Percentiles rank a stretch among this genome's conserved stretches.
phyloP scores from a whole-genome alignment of 2,888 invertebrate species.

The Digitonthophagus gazella region DNA sequence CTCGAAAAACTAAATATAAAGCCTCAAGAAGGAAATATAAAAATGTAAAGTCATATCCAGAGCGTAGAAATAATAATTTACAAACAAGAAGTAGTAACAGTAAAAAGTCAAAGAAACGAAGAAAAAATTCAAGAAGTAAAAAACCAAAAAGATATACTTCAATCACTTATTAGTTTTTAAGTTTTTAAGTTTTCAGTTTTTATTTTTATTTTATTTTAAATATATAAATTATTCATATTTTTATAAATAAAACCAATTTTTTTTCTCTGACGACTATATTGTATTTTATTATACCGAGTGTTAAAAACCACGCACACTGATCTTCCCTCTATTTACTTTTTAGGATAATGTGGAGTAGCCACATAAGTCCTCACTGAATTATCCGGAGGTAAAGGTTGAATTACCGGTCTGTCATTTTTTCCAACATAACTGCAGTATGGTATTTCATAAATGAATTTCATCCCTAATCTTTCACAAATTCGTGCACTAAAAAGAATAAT shows the following conservation, averaged over 20 bases:
- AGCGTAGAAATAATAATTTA: neutral
- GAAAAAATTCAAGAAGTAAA: neutral
- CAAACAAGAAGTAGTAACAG: neutral
- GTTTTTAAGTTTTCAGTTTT: too few relatives aligned
- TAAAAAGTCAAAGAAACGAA: neutral
- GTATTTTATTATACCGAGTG: neutral
- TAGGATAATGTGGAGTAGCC: conserved; percentile 37
- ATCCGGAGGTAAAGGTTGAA: conserved; percentile 56
- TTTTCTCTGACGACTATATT: neutral
- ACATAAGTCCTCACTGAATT: conserved; percentile 51
- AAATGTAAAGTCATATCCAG: neutral
- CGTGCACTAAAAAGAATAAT: conserved; percentile 45
- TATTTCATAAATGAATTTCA: conserved; percentile 55
- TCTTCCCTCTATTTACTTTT: conserved; percentile 6
- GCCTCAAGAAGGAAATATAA: neutral
- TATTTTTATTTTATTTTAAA: too few relatives aligned
- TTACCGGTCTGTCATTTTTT: conserved; percentile 51
- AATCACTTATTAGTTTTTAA: neutral
- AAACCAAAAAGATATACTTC: neutral
- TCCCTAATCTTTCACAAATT: conserved; percentile 54
- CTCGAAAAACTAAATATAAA: neutral
- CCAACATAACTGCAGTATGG: conserved; percentile 56
- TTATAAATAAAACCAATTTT: neutral
- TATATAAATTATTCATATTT: too few relatives aligned
- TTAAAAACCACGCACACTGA: neutral